Evolutionary conservation across 1,140 invertebrate genomes (phyloP).

Genomic region (Apis mellifera): Amel_HAv3.1 CM009943.2:6264501-6265000

Average conservation of each 20-base stretch:
- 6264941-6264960: conserved; percentile 18
- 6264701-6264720: conserved; percentile 20
- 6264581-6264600: conserved; percentile 56
- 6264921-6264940: conserved; percentile 1
- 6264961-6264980: background rate
- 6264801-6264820: background rate
- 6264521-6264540: conserved; percentile 51
- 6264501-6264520: conserved; percentile 1
- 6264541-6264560: conserved; percentile 60
- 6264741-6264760: background rate
- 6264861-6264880: conserved; percentile 35
- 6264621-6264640: conserved; percentile 75
- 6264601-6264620: conserved; percentile 71
- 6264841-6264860: background rate
- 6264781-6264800: background rate
- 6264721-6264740: background rate
- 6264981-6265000: background rate
- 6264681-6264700: conserved; percentile 45
- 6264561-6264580: conserved; percentile 62
- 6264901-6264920: conserved; percentile 9
- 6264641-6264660: conserved; percentile 69
- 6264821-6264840: too few relatives aligned
- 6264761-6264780: background rate
- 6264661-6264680: conserved; percentile 62
- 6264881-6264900: conserved; percentile 20